Evolutionary conservation across 2,797 vertebrate genomes (phyloP).

Genomic region (Echeneis naucrates): DNA sequence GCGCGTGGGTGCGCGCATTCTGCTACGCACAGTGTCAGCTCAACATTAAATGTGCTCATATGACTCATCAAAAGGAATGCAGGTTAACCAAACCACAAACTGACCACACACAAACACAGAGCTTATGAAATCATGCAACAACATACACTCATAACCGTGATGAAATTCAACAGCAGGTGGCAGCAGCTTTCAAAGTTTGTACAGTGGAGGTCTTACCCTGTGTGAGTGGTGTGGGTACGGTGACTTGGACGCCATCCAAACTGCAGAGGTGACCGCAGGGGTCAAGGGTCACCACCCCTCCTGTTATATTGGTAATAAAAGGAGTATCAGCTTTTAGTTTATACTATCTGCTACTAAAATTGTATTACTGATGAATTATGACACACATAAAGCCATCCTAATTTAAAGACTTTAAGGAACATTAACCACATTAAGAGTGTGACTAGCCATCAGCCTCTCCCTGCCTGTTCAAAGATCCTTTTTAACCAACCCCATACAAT

Average conservation of each 20-base stretch:
- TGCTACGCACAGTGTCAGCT: slow-evolving; percentile 48
- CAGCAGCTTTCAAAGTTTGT: slow-evolving; percentile 27
- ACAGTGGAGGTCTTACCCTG: slow-evolving; percentile 78
- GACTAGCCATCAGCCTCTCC: slow-evolving; percentile 11
- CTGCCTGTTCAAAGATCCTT: neutral
- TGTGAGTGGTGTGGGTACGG: slow-evolving; percentile 84
- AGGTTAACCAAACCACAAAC: slow-evolving; percentile 64
- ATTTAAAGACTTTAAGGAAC: neutral
- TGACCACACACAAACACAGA: slow-evolving; percentile 26
- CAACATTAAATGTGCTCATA: slow-evolving; percentile 47
- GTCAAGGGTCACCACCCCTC: slow-evolving; percentile 84
- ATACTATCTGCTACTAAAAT: neutral
- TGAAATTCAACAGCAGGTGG: slow-evolving; percentile 66
- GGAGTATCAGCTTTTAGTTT: neutral
- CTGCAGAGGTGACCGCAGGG: slow-evolving; percentile 86
- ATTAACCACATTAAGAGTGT: neutral
- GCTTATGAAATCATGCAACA: slow-evolving; percentile 50
- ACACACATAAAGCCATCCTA: neutral
- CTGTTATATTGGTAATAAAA: slow-evolving; percentile 33
- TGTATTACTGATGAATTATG: neutral
- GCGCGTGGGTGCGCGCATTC: slow-evolving; percentile 5
- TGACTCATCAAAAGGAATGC: slow-evolving; percentile 63
- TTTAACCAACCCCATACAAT: neutral
- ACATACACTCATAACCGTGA: neutral
- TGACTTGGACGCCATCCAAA: slow-evolving; percentile 84